Evolutionary conservation across 2,888 invertebrate genomes (phyloP), one percentile per base, ranked within the genome.

Genomic region (Watsonalla binaria): DNA sequence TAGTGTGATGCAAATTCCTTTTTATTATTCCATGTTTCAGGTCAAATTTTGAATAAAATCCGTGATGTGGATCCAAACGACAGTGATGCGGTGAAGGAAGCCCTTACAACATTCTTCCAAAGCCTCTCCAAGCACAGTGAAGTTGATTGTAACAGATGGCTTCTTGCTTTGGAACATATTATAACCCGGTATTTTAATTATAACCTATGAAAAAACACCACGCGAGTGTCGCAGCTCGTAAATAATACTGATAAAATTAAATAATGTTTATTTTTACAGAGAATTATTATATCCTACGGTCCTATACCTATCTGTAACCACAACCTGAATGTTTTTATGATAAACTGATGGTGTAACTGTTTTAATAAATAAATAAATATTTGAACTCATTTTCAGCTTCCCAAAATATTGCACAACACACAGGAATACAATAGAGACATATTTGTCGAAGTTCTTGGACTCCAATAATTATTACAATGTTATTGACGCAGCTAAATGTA

Each of bases 401-500:
- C 90, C 90, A 6, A 89, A 83, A 54, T 86, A 80, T 57, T 90
- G 89, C 62, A 79, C 82, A 33, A 70, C 82, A 14, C 82, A 89
- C 57, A 71, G 88, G n/a, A 56, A 53, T 6, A 74, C 78, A 11
- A 80, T 84, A 58, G 90, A 90, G 60, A 70, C 63, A 42, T 78
- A 76, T 55, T 59, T 90, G 51, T 54, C 55, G n/a, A 55, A 74
- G 51, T 86, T 81, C 55, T 57, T 90, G 52, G 73, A 74, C 45
- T 74, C 78, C 5, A 70, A 55, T n/a, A 82, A 79, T 62, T 78
- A 76, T 55, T 72, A 67, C 60, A 74, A 73, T 77, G 88, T 84
- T 5, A 77, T 90, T 61, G 76, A 75, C 60, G 86, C 87, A 55
- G 90, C 87, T 46, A 89, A 86, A 70, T 88, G 88, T 78, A 78